phyloP scores from a whole-genome alignment of 2,113 vertebrate genomes.

The Brienomyrus longianalis region DNA sequence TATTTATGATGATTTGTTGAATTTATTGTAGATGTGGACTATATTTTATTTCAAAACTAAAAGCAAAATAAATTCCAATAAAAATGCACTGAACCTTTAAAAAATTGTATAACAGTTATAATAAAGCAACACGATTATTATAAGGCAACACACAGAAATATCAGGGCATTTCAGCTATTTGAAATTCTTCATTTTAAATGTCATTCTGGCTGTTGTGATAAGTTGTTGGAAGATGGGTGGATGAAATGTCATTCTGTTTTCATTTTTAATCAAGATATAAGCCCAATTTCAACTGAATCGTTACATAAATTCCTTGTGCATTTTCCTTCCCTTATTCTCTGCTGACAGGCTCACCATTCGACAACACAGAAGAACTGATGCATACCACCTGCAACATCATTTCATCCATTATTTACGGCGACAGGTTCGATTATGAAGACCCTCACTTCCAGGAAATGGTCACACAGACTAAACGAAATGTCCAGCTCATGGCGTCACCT shows the following conservation, averaged over 20 bases:
- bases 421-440: not conserved
- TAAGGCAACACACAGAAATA: not conserved
- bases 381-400: not conserved
- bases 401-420: not conserved
- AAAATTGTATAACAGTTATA: not conserved
- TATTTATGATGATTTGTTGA: not conserved
- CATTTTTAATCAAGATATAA: not conserved
- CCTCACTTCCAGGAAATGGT: not conserved
- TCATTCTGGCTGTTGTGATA: not conserved
- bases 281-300: not conserved
- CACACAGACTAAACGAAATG: not conserved
- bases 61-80: not conserved
- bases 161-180: not conserved
- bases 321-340: not conserved
- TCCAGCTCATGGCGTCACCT: not conserved
- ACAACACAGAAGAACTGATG: not conserved
- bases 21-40: not conserved
- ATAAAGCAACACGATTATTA: not conserved
- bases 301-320: not conserved
- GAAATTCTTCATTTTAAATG: not conserved
- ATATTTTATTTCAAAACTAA: not conserved
- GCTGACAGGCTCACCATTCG: not conserved
- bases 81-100: not conserved
- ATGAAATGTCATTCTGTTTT: not conserved
- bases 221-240: not conserved